phyloP scores from a whole-genome alignment of 2,888 invertebrate species.

The Drosophila neutralis region DNA sequence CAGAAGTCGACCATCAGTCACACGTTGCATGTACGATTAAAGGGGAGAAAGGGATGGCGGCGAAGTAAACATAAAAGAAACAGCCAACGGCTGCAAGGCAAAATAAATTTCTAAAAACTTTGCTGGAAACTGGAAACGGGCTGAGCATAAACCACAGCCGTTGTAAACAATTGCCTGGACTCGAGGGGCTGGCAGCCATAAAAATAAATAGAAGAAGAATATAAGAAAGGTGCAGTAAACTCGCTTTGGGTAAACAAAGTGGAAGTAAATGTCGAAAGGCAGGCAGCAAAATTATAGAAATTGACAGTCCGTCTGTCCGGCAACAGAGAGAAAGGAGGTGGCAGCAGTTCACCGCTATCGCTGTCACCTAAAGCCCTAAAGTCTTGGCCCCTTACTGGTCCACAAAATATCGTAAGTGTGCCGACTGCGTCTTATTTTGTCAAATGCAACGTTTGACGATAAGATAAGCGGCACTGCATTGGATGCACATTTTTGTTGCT shows the following conservation, averaged over 20 bases:
- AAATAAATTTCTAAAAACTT: conserved; percentile 63
- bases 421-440: conserved; percentile 61
- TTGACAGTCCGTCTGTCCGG: conserved; percentile 53
- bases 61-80: conserved; percentile 52
- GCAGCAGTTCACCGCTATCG: conserved; percentile 34
- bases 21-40: conserved; percentile 11
- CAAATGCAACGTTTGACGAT: conserved; percentile 51
- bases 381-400: conserved; percentile 14
- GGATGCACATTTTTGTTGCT: conserved; percentile 13
- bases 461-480: conserved; percentile 50
- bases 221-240: conserved; percentile 24
- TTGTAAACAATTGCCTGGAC: conserved; percentile 66
- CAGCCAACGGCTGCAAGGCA: conserved; percentile 44
- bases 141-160: conserved; percentile 61
- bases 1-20: conserved; percentile 17
- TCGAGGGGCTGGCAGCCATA: conserved; percentile 28
- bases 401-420: conserved; percentile 56
- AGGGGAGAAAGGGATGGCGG: conserved; percentile 1
- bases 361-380: conserved; percentile 25
- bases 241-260: conserved; percentile 60
- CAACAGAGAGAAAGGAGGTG: background rate
- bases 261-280: conserved; percentile 57
- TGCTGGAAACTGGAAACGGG: conserved; percentile 40
- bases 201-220: conserved; percentile 15
- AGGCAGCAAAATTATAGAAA: conserved; percentile 51